Evolutionary conservation across 2,888 invertebrate genomes (phyloP).

Genomic region (Panzeria rudis): DNA sequence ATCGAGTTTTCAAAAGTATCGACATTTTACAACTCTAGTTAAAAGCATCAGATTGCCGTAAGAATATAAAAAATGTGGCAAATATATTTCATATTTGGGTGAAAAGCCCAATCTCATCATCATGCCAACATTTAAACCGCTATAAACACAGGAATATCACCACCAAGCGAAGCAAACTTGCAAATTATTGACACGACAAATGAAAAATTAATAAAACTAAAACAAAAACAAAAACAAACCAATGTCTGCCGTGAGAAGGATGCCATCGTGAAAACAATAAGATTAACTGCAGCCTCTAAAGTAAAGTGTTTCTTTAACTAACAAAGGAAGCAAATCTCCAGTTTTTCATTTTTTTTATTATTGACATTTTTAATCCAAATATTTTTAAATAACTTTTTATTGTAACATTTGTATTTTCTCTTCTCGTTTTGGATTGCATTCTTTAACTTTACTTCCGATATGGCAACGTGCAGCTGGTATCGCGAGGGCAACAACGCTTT

Average conservation of each 20-base stretch:
- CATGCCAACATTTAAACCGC: conserved; percentile 21
- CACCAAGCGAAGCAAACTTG: background rate
- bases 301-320: conserved; percentile 3
- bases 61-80: too few relatives aligned
- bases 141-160: conserved; percentile 3
- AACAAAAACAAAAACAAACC: conserved; percentile 5
- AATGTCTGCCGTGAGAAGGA: conserved; percentile 1
- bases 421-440: conserved; percentile 45
- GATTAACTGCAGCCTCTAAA: background rate
- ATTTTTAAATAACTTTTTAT: conserved; percentile 43
- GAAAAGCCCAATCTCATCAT: background rate
- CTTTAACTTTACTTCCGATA: conserved; percentile 55
- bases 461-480: conserved; percentile 87
- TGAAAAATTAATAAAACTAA: conserved; percentile 28
- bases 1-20: too few relatives aligned
- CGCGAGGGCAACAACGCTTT: conserved; percentile 90
- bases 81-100: conserved; percentile 7
- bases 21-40: too few relatives aligned
- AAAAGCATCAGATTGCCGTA: background rate
- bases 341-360: conserved; percentile 36
- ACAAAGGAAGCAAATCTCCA: conserved; percentile 22
- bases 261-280: background rate
- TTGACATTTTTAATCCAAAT: conserved; percentile 37
- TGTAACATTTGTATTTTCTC: conserved; percentile 26
- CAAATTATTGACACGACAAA: conserved; percentile 11